phyloP scores from a whole-genome alignment of 2,797 vertebrate genomes.

The Anas flavirostris region DNA sequence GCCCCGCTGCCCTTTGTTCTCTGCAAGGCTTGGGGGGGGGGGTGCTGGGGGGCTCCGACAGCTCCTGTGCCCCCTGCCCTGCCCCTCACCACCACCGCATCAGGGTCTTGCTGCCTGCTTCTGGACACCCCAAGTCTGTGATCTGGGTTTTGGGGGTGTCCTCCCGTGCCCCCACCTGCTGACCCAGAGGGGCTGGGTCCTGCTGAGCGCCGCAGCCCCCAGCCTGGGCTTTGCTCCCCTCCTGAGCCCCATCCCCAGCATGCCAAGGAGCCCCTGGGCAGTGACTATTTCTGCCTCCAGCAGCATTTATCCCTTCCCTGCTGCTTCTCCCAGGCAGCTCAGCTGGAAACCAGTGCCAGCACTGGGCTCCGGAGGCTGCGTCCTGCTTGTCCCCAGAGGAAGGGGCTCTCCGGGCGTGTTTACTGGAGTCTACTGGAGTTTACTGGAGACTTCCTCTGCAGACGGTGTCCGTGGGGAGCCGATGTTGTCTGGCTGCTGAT shows the following conservation, averaged over 20 bases:
- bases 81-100: too few relatives aligned
- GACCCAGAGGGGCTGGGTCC: not conserved
- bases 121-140: too few relatives aligned
- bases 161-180: not conserved
- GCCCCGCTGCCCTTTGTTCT: not conserved
- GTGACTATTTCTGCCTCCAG: not conserved
- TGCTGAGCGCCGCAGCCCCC: not conserved
- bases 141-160: not conserved
- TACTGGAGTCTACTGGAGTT: constrained; percentile 41
- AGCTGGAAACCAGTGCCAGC: accelerated
- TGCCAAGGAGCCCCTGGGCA: not conserved
- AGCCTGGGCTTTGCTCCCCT: not conserved
- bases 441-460: constrained; percentile 25
- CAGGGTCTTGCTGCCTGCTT: not conserved
- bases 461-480: not conserved
- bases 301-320: accelerated
- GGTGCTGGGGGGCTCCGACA: not conserved
- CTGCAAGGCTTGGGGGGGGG: accelerated
- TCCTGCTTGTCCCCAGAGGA: not conserved
- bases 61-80: not conserved
- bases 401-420: constrained; percentile 30
- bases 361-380: not conserved
- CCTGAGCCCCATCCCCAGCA: not conserved
- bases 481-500: constrained; percentile 31
- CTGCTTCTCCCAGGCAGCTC: not conserved